These are phyloP conservation scores for Ictalurus punctatus DNA, from an alignment of 2,113 vertebrate genomes.

Conservation along the genomic window DNA sequence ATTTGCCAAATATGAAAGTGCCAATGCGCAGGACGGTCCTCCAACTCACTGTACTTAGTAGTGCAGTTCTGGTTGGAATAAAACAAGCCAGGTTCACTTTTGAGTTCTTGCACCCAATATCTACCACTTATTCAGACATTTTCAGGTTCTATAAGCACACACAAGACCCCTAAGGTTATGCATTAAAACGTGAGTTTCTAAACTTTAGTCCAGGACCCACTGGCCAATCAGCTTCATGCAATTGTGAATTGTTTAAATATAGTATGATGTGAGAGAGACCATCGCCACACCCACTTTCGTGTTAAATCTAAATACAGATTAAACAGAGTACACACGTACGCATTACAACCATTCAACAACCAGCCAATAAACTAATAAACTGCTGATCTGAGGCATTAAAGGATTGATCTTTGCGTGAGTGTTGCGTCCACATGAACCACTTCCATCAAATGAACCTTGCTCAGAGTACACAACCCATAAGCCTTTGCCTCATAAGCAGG, in stretches of 20 bases:
- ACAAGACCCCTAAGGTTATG: not conserved
- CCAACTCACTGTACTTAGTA: not conserved
- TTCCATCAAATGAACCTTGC: not conserved
- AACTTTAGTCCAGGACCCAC: not conserved
- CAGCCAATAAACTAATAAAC: not conserved
- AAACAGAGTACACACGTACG: not conserved
- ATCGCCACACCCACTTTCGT: not conserved
- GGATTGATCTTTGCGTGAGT: not conserved
- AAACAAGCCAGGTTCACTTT: not conserved
- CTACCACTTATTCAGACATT: not conserved
- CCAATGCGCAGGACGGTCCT: not conserved
- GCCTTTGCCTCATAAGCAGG: not conserved
- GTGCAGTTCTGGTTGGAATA: not conserved
- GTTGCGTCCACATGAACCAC: not conserved
- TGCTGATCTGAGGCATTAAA: not conserved
- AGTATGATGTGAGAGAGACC: not conserved
- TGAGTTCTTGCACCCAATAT: not conserved
- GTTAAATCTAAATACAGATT: not conserved
- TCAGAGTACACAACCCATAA: not conserved
- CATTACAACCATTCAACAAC: not conserved
- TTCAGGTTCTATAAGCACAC: not conserved
- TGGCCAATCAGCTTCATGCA: not conserved
- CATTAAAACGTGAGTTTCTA: not conserved
- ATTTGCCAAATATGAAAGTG: not conserved
- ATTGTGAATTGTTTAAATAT: not conserved